Percentiles rank a stretch among this genome's conserved stretches.
These are phyloP conservation scores for Amia ocellicauda DNA, from an alignment of 2,113 vertebrate genomes.

Conservation along the genomic window DNA sequence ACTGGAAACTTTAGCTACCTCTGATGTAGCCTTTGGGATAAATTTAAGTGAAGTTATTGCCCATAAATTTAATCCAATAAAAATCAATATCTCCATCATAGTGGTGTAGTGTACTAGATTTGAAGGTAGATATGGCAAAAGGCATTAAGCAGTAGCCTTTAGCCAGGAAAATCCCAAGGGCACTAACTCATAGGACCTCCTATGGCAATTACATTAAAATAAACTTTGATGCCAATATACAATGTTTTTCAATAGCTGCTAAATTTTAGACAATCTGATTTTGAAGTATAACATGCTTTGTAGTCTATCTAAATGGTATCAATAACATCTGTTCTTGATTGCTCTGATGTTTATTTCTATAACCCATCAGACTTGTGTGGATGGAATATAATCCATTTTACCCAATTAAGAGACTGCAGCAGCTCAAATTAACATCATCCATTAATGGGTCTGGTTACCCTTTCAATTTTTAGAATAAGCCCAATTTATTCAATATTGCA, in stretches of 20 bases:
- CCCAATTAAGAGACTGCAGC: no score
- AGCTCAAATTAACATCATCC: no score
- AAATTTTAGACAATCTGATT: background rate
- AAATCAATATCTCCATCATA: slow-evolving; percentile 43
- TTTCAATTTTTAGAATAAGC: no score
- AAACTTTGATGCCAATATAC: no score
- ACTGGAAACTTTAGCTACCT: slow-evolving; percentile 41
- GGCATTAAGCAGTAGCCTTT: background rate
- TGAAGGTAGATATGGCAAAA: slow-evolving; percentile 24
- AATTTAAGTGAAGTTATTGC: slow-evolving; percentile 35
- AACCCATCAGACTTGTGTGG: no score
- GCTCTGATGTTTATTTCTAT: no score
- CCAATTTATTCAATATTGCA: no score
- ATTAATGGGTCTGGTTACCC: no score
- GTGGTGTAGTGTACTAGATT: slow-evolving; percentile 11
- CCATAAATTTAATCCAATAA: slow-evolving; percentile 42
- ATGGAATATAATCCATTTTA: no score
- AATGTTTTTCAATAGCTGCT: no score
- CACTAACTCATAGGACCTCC: background rate
- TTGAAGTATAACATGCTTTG: background rate
- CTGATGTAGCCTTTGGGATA: slow-evolving; percentile 37
- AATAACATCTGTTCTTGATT: no score
- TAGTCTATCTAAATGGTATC: background rate
- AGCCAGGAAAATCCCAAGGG: background rate
- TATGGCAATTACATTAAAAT: background rate